These are phyloP conservation scores for Opisthograptis luteolata DNA, from an alignment of 2,888 invertebrate genomes.

Conservation along the genomic window DNA sequence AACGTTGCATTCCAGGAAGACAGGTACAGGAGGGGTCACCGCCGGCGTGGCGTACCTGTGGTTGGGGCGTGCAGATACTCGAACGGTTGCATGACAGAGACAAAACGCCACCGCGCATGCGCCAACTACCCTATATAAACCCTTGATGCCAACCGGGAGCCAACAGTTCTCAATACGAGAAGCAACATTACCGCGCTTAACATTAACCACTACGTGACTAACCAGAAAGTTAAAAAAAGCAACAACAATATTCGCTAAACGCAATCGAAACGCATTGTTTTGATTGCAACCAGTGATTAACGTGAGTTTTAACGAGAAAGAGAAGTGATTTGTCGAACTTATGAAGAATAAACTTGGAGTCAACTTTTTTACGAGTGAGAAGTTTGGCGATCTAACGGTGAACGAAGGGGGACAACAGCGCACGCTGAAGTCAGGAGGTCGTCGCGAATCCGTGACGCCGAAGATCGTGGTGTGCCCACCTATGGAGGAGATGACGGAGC, in stretches of 20 bases:
- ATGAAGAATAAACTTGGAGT: slow-evolving; percentile 74
- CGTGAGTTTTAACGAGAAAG: slow-evolving; percentile 39
- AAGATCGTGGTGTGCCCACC: slow-evolving; percentile 80
- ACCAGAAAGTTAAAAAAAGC: slow-evolving; percentile 64
- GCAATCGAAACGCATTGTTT: slow-evolving; percentile 33
- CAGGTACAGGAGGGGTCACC: slow-evolving; percentile 22
- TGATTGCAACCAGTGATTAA: slow-evolving; percentile 23
- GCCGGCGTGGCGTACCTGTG: slow-evolving; percentile 33
- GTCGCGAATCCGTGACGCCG: slow-evolving; percentile 68
- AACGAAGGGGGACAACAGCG: slow-evolving; percentile 56
- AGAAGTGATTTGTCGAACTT: slow-evolving; percentile 52
- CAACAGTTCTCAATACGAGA: slow-evolving; percentile 65
- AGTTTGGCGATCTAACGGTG: slow-evolving; percentile 63
- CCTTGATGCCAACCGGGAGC: slow-evolving; percentile 40
- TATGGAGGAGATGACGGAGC: slow-evolving; percentile 81
- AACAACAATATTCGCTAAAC: slow-evolving; percentile 43
- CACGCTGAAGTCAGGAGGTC: slow-evolving; percentile 48
- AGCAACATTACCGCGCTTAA: slow-evolving; percentile 51
- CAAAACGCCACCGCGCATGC: slow-evolving; percentile 60
- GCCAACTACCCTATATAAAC: slow-evolving; percentile 59
- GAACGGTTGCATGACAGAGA: slow-evolving; percentile 48
- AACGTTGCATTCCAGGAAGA: slow-evolving; percentile 21
- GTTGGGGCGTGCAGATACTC: slow-evolving; percentile 48
- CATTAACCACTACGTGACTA: slow-evolving; percentile 42
- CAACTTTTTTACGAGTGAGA: slow-evolving; percentile 65